phyloP scores from a whole-genome alignment of 2,113 vertebrate species.

The Irena cyanogastra region DNA sequence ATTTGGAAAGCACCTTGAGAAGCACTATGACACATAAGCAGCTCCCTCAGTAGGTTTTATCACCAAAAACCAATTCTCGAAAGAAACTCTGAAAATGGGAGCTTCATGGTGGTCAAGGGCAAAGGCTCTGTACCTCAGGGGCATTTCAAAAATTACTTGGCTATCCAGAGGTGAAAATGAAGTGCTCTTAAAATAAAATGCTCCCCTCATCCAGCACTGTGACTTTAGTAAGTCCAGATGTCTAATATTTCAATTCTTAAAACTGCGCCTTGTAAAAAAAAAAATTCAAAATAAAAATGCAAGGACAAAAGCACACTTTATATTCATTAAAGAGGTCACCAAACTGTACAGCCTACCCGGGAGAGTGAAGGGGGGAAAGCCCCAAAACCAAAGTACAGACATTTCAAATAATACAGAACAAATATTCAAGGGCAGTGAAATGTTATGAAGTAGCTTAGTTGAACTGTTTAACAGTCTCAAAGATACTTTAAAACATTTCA shows the following conservation, averaged over 20 bases:
- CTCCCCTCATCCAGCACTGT: not conserved
- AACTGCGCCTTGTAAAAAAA: not conserved
- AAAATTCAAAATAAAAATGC: not conserved
- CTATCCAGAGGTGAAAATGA: not conserved
- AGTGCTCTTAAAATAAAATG: not conserved
- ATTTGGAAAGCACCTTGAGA: not conserved
- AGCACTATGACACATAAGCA: not conserved
- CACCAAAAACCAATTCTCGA: not conserved
- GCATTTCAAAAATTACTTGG: not conserved
- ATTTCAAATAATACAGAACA: not conserved
- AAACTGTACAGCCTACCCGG: not conserved
- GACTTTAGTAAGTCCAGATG: constrained; percentile 17
- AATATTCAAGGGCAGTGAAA: constrained; percentile 27
- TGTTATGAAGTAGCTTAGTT: not conserved
- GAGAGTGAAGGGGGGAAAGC: not conserved
- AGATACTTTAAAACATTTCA: constrained; percentile 13
- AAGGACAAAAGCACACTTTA: not conserved
- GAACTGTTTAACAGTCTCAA: constrained; percentile 8
- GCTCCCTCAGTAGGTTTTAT: not conserved
- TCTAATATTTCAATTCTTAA: not conserved
- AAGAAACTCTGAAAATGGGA: not conserved
- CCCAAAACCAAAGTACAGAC: not conserved
- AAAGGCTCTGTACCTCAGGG: rapidly evolving
- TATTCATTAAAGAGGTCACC: not conserved
- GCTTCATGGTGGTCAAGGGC: not conserved